Base-by-base conservation (phyloP, 2,797 vertebrate species). In the Glyptemys insculpta region DNA sequence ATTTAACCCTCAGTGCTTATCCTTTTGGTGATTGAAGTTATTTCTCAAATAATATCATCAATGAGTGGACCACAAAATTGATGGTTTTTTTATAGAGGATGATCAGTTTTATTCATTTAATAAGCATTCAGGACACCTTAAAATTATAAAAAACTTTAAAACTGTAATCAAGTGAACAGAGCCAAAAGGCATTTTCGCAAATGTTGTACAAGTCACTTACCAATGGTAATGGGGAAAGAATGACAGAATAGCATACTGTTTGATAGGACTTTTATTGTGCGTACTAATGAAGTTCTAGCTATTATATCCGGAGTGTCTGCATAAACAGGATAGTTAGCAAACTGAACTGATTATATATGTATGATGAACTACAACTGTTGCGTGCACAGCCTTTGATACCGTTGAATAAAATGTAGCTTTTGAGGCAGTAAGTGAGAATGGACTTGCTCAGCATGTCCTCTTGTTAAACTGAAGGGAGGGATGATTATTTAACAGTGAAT, bases 41-140 rank as follows among this genome's bases (percentile, higher is more conserved):
- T 72, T 37, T 41, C 68, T 72, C 9, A 41, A 19, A 41, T 34
- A 72, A 25, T 23, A 72, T 72, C 18, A 41, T 49, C 41, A 83
- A 62, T 31, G 59, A 92, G 49, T 0, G 21, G 4, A 56, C 47
- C 59, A 53, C 52, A 88, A 44, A 76, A 87, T 74, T 86, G 6
- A 5, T 74, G 6, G 5, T 5, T 81, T 19, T 1, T 95, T 95
- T 92, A 52, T 21, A 85, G 93, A 86, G 19, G 90, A 81, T 79
- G 2, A 47, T 34, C 2, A 0, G 4, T 44, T 0, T 34, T 84
- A 34, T 29, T 49, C 86, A 78, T 8, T 52, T 81, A 87, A 81
- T 14, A n/a, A 79, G 11, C 53, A 3, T 62, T 11, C 76, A 72
- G 80, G 29, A 29, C 74, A 15, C 14, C 41, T 31, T 18, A 81